Evolutionary conservation across 2,888 invertebrate species (phyloP).

Genomic region (Acanthacorydalis orientalis): DNA sequence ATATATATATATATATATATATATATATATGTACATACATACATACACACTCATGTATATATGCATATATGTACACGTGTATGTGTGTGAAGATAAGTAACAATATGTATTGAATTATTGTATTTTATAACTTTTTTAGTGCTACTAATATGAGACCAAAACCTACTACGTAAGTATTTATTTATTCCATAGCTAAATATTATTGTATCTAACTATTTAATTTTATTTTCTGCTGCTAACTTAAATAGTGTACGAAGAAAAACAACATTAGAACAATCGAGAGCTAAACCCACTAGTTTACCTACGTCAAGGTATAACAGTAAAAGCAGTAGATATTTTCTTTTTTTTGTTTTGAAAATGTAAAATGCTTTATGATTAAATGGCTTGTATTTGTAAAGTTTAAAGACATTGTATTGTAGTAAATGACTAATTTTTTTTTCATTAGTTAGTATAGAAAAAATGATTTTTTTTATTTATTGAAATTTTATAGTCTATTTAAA

Average conservation of each 20-base stretch:
- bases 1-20: too few relatives aligned
- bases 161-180: slow-evolving; percentile 28
- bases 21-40: too few relatives aligned
- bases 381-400: too few relatives aligned
- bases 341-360: too few relatives aligned
- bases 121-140: neutral
- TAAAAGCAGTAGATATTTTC: neutral
- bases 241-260: slow-evolving; percentile 53
- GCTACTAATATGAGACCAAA: slow-evolving; percentile 19
- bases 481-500: too few relatives aligned
- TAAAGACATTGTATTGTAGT: too few relatives aligned
- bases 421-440: too few relatives aligned
- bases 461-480: too few relatives aligned
- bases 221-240: slow-evolving; percentile 18
- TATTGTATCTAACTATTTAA: slow-evolving; percentile 5
- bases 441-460: too few relatives aligned
- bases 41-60: too few relatives aligned
- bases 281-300: slow-evolving; percentile 30
- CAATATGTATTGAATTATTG: neutral
- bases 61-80: too few relatives aligned
- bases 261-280: slow-evolving; percentile 43
- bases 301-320: slow-evolving; percentile 43
- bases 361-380: slow-evolving; percentile 10
- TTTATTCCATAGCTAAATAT: neutral
- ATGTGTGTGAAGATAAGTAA: neutral